Conservation (phyloP, 2,113 vertebrate species). For the Rhinoderma darwinii region DNA sequence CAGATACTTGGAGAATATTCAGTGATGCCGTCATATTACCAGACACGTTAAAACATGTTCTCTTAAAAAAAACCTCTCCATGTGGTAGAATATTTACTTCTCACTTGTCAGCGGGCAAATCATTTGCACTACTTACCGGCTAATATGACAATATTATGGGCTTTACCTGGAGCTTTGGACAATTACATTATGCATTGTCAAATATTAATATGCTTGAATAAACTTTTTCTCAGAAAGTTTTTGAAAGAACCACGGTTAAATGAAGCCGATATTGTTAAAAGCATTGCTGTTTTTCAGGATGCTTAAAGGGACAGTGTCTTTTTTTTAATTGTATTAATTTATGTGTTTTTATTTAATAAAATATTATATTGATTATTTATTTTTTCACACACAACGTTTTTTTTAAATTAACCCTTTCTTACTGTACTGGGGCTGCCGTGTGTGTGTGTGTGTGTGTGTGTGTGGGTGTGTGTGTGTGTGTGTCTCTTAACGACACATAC, state of each 20-base stretch:
- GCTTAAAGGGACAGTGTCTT: too few relatives aligned
- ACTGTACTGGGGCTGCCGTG: too few relatives aligned
- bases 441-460: too few relatives aligned
- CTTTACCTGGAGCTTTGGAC: not conserved
- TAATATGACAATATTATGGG: slow-evolving; percentile 1
- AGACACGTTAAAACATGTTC: slow-evolving; percentile 14
- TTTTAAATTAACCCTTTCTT: too few relatives aligned
- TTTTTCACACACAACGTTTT: too few relatives aligned
- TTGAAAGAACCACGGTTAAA: not conserved
- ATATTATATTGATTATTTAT: too few relatives aligned
- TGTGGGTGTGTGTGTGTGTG: too few relatives aligned
- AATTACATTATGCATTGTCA: not conserved
- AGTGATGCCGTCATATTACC: not conserved
- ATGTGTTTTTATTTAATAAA: too few relatives aligned
- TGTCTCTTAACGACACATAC: too few relatives aligned
- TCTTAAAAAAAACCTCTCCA: slow-evolving; percentile 1
- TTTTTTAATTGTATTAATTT: too few relatives aligned
- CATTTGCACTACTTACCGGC: not conserved
- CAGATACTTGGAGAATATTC: not conserved
- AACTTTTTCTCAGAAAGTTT: not conserved
- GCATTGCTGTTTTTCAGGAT: not conserved
- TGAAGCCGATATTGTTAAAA: not conserved
- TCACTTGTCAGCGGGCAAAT: slow-evolving; percentile 14
- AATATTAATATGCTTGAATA: not conserved
- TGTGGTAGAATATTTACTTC: slow-evolving; percentile 2